Percentiles rank a stretch among this genome's conserved stretches.
Conservation (phyloP, 2,113 vertebrate species). For the Romanogobio albipinnatus region DNA sequence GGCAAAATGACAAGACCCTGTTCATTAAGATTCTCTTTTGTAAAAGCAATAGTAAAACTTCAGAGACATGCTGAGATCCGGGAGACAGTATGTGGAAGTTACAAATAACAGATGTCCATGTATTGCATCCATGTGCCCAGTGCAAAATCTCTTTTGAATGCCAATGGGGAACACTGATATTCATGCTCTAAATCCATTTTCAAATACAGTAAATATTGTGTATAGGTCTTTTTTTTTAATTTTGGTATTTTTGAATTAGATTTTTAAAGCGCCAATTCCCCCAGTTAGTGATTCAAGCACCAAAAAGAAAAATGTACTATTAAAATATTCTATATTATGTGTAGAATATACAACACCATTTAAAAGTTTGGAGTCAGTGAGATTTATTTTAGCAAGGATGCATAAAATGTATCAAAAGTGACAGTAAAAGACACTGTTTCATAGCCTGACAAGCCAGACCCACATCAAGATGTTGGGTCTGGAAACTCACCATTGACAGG, state of each 20-base stretch:
- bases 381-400: neutral
- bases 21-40: conserved; percentile 64
- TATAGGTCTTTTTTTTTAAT: neutral
- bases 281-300: neutral
- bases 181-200: neutral
- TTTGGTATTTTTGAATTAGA: neutral
- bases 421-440: too few species aligned
- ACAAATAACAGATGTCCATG: conserved; percentile 18
- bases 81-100: neutral
- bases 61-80: neutral
- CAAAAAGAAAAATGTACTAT: neutral
- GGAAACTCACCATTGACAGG: too few species aligned
- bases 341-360: neutral
- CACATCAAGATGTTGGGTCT: too few species aligned
- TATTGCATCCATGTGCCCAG: neutral
- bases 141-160: neutral
- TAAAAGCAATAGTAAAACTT: conserved; percentile 31
- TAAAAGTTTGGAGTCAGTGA: neutral
- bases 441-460: too few species aligned
- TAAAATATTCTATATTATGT: neutral
- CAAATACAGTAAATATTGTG: neutral
- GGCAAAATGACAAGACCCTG: conserved; percentile 52
- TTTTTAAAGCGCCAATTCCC: neutral
- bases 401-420: neutral
- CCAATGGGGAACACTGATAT: neutral